phyloP scores from a whole-genome alignment of 2,797 vertebrate genomes.

The Hyperoplus lanceolatus region DNA sequence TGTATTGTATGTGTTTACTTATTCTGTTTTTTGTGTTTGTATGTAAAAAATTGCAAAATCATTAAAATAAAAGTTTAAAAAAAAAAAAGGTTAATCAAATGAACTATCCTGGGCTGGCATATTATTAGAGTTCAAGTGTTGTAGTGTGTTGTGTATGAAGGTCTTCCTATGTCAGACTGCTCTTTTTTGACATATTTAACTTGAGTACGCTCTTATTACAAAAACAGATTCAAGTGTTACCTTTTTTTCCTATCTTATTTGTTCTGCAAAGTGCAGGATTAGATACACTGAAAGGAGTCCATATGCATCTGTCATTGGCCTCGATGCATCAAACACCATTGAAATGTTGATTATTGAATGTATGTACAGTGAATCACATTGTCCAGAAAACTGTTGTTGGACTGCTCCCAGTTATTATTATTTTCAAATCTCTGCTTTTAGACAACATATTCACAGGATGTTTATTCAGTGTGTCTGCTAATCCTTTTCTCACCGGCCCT shows the following conservation, averaged over 20 bases:
- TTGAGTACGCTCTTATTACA: neutral
- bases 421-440: neutral
- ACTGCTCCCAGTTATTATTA: neutral
- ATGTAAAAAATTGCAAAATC: too few relatives aligned
- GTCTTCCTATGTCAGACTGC: neutral
- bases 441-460: neutral
- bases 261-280: too few relatives aligned
- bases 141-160: neutral
- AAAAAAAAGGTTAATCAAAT: too few relatives aligned
- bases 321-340: neutral
- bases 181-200: neutral
- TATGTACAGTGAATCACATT: neutral
- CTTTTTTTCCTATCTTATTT: too few relatives aligned
- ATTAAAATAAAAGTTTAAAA: too few relatives aligned
- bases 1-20: too few relatives aligned
- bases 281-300: neutral
- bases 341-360: neutral
- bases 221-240: neutral
- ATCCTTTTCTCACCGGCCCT: constrained; percentile 1
- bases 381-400: neutral
- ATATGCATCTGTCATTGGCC: neutral
- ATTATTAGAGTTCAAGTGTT: too few relatives aligned
- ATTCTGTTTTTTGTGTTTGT: too few relatives aligned
- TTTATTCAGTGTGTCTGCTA: neutral
- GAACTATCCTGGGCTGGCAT: too few relatives aligned